phyloP scores from a whole-genome alignment of 2,113 vertebrate genomes.

The mouse (Mus musculus) region GRCm39 chr12:113184001-113184500 shows the following conservation, averaged over 20 bases:
- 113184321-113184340: neutral
- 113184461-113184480: neutral
- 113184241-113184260: neutral
- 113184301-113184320: neutral
- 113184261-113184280: neutral
- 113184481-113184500: neutral
- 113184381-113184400: fast-evolving
- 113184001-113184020: neutral
- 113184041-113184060: neutral
- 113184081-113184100: neutral
- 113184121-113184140: neutral
- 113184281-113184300: neutral
- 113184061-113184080: neutral
- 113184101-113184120: no score
- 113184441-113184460: neutral
- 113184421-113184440: neutral
- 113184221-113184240: no score
- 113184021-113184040: neutral
- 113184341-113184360: neutral
- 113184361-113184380: neutral
- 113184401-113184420: neutral
- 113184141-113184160: no score
- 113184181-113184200: neutral
- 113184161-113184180: neutral
- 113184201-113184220: neutral